Evolutionary conservation across 2,888 invertebrate species (phyloP), one percentile per base, ranked within the genome.

Genomic region (Lissonota sp.): DNA sequence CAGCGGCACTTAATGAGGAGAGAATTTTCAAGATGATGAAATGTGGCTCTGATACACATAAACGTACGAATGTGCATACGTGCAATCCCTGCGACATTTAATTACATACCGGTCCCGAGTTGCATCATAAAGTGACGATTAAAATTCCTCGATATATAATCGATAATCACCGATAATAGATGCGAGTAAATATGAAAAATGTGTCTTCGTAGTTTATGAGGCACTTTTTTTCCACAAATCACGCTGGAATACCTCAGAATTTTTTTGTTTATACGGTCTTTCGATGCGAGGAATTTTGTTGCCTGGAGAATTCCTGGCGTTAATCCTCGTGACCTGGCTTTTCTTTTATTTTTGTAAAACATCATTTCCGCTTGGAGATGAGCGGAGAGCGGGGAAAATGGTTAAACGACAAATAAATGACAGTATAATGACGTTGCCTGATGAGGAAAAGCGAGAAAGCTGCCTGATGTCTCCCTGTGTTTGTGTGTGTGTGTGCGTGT

Each of bases 401-500:
- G 71, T 51, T 70, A 53, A 76, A 76, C 60, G 76, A 80, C 76
- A 77, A 82, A 83, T 84, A 83, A 83, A 84, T 83, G 73, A 75
- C 53, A 26, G 62, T 55, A 57, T 77, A 85, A 82, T 84, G 80
- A 83, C 75, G 77, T 58, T 77, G 63, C 40, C 62, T 42, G 60
- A 72, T 44, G 78, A 8, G 57, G 62, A 70, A 76, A 77, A 83
- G 73, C 57, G 75, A 58, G 73, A 49, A 71, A 72, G n/a, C 57
- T 42, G n/a, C 26, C 26, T 26, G 26, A 26, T 26, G 26, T 26
- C 26, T 26, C 1, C 3, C 26, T 26, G 26, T 26, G 26, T 26
- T 26, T 26, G 26, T 26, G 26, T 26, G n/a, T n/a, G n/a, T n/a
- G n/a, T n/a, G n/a, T n/a, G 42, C 42, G 14, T 6, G 26, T 26